Evolutionary conservation across 1,140 invertebrate genomes (phyloP).

Genomic region (Hylaeus volcanicus): DNA sequence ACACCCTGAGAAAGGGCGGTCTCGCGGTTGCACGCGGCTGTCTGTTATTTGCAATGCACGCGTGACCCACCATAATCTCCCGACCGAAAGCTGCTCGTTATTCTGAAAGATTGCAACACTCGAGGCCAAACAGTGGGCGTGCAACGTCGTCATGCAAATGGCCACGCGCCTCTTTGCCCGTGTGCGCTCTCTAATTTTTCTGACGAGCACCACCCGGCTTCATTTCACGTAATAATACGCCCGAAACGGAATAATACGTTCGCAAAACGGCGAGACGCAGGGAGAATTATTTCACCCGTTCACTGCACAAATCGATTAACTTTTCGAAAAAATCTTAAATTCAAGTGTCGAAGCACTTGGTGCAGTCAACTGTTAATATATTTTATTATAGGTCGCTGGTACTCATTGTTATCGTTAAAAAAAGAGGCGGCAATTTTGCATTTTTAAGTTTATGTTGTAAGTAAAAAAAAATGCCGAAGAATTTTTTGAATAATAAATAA

Average conservation of each 20-base stretch:
- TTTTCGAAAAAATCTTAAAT: too few species aligned
- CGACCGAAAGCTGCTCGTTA: conserved; percentile 17
- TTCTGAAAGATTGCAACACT: not conserved
- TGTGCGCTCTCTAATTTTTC: not conserved
- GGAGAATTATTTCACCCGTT: not conserved
- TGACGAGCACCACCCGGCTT: not conserved
- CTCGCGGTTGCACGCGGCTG: not conserved
- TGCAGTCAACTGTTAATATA: too few species aligned
- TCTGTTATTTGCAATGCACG: conserved; percentile 12
- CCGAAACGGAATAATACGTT: not conserved
- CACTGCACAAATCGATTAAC: too few species aligned
- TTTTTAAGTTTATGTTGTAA: too few species aligned
- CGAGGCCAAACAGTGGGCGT: conserved; percentile 21
- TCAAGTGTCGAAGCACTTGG: too few species aligned
- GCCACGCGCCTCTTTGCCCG: not conserved
- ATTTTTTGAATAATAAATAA: too few species aligned
- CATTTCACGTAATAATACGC: not conserved
- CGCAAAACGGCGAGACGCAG: not conserved
- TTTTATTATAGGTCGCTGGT: too few species aligned
- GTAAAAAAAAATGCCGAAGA: too few species aligned
- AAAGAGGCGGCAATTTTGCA: too few species aligned
- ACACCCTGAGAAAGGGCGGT: conserved; percentile 50
- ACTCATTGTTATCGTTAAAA: too few species aligned
- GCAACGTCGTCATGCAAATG: not conserved
- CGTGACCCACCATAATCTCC: conserved; percentile 51